Evolutionary conservation across 2,888 invertebrate species (phyloP).

Genomic region (Leptarthrus brevirostris): DNA sequence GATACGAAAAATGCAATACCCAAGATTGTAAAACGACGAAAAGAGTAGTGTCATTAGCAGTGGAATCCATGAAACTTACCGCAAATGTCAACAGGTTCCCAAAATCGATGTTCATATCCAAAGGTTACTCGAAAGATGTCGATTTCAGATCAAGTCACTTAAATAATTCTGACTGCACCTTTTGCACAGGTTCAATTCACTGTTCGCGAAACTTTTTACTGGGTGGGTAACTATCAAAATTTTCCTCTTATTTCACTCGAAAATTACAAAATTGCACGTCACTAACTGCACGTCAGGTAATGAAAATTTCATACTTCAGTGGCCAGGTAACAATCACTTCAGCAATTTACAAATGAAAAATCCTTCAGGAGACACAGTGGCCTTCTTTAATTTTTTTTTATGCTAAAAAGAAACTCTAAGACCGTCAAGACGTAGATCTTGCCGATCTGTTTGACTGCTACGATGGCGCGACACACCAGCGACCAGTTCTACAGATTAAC

Average conservation of each 20-base stretch:
- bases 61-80: too few relatives aligned
- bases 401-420: constrained; percentile 25
- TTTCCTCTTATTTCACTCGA: neutral
- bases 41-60: too few relatives aligned
- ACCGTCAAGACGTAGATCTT: neutral
- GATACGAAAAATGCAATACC: too few relatives aligned
- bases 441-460: neutral
- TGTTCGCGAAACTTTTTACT: too few relatives aligned
- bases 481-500: neutral
- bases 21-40: too few relatives aligned
- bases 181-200: too few relatives aligned
- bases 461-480: constrained; percentile 2
- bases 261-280: constrained; percentile 3
- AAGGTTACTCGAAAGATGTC: too few relatives aligned
- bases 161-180: too few relatives aligned
- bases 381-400: constrained; percentile 2
- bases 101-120: too few relatives aligned
- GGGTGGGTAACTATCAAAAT: too few relatives aligned
- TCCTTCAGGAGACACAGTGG: constrained; percentile 9
- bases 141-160: too few relatives aligned
- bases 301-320: neutral
- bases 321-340: constrained; percentile 2
- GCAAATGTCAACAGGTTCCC: too few relatives aligned
- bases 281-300: constrained; percentile 1
- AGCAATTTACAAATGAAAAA: neutral